Base-by-base conservation (phyloP, 1,140 invertebrate species). In the Aphidius gifuensis region DNA sequence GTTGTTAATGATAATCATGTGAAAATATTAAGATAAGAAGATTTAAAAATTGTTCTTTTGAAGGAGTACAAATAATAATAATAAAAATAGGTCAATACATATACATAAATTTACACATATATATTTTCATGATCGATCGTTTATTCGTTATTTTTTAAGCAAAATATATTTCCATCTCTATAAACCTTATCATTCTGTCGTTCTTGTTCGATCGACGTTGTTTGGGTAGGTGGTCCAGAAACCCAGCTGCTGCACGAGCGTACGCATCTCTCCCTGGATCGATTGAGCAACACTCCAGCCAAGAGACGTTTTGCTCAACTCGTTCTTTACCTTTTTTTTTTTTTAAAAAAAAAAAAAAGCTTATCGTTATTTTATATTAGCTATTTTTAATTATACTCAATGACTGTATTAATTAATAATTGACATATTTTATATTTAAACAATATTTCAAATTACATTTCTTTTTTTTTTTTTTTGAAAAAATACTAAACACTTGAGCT, bases 101-200 rank as follows among this genome's bases (percentile, higher is more conserved):
- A 32, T 32, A 32, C 4, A 32, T 4, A 32, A 3, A 32, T 3
- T 3, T 32, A 32, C 23, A 32, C 23, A 32, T 32, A 32, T 32
- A 32, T 32, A 32, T 32, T 3, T 32, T 32, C 23, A 32, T 58
- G 59, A 67, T 67, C 62, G 66, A 67, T 67, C 65, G 65, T 66
- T 64, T 66, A 62, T 64, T 66, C 61, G 60, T 60, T 66, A 63
- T 66, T 67, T 64, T 67, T 64, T 60, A 43, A 60, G 50, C 60
- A 62, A 32, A 44, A 23, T 47, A 21, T 53, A 43, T 53, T 40
- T 48, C 49, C 39, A 49, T 49, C 54, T 59, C 46, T 50, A n/a
- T 45, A 9, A 21, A 8, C 11, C 45, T 45, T 48, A 40, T n/a
- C 32, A 45, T 46, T 47, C 43, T 47, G 51, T 58, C 40, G 53